These are phyloP conservation scores for Buathra laborator DNA, from an alignment of 2,888 invertebrate genomes.

Conservation along the genomic window DNA sequence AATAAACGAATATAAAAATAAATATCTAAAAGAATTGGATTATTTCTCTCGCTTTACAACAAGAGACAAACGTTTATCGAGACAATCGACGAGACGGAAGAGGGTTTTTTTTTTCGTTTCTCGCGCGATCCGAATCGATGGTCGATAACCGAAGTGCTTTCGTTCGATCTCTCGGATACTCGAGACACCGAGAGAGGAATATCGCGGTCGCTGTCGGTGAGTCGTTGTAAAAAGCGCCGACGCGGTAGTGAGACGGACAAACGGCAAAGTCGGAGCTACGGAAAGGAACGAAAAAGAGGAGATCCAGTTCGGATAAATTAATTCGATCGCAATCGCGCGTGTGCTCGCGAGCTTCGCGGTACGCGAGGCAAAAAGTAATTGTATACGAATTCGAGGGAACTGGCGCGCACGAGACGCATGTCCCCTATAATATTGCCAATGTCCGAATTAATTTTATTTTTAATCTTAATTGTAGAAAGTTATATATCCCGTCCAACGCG, in stretches of 20 bases:
- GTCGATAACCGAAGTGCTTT: neutral
- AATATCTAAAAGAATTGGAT: no score
- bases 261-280: neutral
- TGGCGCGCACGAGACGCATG: neutral
- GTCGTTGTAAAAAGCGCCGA: constrained; percentile 25
- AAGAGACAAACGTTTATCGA: no score
- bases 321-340: constrained; percentile 66
- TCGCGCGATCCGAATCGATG: no score
- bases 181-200: constrained; percentile 30
- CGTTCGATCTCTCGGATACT: constrained; percentile 59
- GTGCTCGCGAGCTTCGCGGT: constrained; percentile 51
- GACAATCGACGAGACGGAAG: no score
- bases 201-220: constrained; percentile 27
- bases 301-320: constrained; percentile 64
- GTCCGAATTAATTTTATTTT: constrained; percentile 14
- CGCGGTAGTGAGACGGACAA: constrained; percentile 1
- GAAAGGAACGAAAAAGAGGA: constrained; percentile 33
- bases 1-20: no score
- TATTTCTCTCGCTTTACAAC: no score
- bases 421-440: constrained; percentile 7
- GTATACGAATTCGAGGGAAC: constrained; percentile 47
- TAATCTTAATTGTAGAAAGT: constrained; percentile 39
- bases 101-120: no score
- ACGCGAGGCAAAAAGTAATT: constrained; percentile 4
- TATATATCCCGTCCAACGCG: neutral